Evolutionary conservation across 2,113 vertebrate species (phyloP).

Genomic region (Pimephales promelas): DNA sequence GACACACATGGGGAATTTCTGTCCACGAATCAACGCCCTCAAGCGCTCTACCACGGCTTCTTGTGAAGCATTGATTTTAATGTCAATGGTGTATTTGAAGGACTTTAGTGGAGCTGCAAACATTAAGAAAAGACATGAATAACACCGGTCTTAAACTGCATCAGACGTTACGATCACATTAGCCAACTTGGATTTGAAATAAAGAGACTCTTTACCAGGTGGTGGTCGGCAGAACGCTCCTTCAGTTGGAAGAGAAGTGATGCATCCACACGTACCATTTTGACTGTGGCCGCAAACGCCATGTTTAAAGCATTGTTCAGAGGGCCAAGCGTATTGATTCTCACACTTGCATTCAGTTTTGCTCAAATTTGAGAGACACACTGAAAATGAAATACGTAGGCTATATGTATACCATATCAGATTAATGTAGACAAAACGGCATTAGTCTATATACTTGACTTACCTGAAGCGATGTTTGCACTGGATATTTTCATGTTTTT

Average conservation of each 20-base stretch:
- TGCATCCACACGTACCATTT: neutral
- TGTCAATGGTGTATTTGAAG: neutral
- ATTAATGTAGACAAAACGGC: neutral
- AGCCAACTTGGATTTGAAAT: neutral
- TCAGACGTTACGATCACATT: neutral
- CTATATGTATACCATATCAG: neutral
- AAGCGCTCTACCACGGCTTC: neutral
- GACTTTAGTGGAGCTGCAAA: neutral
- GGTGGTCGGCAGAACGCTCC: neutral
- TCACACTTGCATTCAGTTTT: neutral
- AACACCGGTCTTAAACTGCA: fast-evolving
- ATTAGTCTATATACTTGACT: neutral
- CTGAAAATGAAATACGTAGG: too few species aligned
- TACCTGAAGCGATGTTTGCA: slow-evolving; percentile 9
- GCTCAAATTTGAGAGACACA: neutral
- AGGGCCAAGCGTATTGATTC: neutral
- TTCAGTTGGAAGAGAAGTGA: neutral
- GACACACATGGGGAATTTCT: neutral
- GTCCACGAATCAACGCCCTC: neutral
- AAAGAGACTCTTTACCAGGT: neutral
- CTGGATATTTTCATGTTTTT: neutral
- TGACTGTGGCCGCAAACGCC: neutral
- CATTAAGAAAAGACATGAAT: neutral
- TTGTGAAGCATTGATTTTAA: neutral
- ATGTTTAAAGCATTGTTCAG: neutral